These are phyloP conservation scores for Oreochromis tanganicae DNA, from an alignment of 2,113 vertebrate species.

Conservation along the genomic window DNA sequence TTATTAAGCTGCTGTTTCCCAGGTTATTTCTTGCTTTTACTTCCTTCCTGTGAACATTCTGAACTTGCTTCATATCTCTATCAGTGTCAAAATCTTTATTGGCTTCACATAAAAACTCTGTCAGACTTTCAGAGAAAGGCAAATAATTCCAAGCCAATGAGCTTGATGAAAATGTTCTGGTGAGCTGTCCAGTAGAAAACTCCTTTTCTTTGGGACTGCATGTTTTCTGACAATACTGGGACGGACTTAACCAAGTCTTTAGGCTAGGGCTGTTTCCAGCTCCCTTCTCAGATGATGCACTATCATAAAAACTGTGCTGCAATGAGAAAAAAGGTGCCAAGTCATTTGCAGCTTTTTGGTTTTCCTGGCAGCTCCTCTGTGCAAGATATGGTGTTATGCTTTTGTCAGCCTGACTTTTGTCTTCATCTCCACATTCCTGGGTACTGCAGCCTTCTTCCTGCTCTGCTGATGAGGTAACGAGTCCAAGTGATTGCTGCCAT, in stretches of 20 bases:
- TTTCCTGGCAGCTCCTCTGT: neutral
- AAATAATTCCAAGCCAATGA: slow-evolving; percentile 44
- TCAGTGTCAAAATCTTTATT: neutral
- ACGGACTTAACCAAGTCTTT: neutral
- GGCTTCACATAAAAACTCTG: slow-evolving; percentile 36
- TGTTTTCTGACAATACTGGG: neutral
- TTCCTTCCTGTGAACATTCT: neutral
- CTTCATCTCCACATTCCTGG: neutral
- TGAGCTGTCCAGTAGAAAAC: neutral
- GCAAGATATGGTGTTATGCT: neutral
- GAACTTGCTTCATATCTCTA: neutral
- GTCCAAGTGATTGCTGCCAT: slow-evolving; percentile 58
- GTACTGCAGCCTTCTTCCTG: slow-evolving; percentile 36
- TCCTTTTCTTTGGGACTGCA: neutral
- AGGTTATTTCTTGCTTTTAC: neutral
- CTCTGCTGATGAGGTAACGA: slow-evolving; percentile 63
- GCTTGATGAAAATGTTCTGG: neutral
- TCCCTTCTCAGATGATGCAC: neutral
- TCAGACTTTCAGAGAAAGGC: slow-evolving; percentile 61
- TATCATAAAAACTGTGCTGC: neutral
- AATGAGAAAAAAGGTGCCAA: neutral
- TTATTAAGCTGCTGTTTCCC: neutral
- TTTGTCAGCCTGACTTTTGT: neutral
- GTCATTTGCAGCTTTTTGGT: neutral
- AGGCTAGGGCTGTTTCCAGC: neutral